Conservation (phyloP, 1,140 invertebrate species). For the Drosophila nigrodunni region DNA sequence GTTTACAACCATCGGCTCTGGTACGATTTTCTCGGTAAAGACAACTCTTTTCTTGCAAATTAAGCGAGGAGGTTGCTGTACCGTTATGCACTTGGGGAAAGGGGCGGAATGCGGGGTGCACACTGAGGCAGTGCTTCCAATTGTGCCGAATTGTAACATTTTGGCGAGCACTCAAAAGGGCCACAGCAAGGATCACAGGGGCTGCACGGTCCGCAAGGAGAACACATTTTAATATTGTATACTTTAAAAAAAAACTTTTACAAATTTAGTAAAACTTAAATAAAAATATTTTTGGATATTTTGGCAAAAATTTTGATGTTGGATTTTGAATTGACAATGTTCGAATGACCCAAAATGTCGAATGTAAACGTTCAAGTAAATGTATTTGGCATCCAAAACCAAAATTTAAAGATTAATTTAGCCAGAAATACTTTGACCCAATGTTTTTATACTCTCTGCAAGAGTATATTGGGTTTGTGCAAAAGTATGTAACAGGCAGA, state of each 20-base stretch:
- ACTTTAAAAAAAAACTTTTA: background rate
- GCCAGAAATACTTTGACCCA: background rate
- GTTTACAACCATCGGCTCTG: background rate
- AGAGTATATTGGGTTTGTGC: too few species aligned
- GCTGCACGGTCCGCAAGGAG: constrained; percentile 3
- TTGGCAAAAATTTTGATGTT: background rate
- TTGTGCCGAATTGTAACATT: background rate
- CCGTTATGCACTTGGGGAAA: background rate
- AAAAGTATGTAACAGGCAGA: too few species aligned
- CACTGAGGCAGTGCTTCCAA: background rate
- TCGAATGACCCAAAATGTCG: background rate
- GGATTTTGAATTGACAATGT: constrained; percentile 1
- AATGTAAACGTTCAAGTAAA: background rate
- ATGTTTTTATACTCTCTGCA: too few species aligned
- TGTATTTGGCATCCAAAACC: background rate
- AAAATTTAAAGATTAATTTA: background rate
- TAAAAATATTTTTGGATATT: background rate
- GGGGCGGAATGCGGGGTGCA: background rate
- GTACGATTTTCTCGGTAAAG: background rate
- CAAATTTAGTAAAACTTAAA: background rate
- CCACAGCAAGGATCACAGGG: background rate
- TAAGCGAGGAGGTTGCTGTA: background rate
- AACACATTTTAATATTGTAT: background rate
- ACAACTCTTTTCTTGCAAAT: background rate
- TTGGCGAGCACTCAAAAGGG: background rate